Percentiles rank a stretch among this genome's conserved stretches.
Evolutionary conservation across 1,140 invertebrate species (phyloP).

Genomic region (Dreissena polymorpha): DNA sequence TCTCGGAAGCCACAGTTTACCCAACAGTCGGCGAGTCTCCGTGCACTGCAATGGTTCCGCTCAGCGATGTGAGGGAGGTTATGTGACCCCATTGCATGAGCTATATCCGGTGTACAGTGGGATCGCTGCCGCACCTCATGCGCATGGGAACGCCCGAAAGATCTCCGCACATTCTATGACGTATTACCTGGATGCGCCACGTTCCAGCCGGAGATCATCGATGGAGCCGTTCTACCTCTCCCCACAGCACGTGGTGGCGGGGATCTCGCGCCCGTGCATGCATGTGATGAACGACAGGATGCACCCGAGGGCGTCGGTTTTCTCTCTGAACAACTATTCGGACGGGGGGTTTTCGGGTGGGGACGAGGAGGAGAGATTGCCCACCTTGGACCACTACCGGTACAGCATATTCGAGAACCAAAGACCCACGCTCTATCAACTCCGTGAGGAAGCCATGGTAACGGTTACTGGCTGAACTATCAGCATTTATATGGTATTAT

Average conservation of each 20-base stretch:
- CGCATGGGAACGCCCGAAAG: slow-evolving; percentile 11
- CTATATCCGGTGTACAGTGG: slow-evolving; percentile 32
- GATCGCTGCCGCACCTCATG: slow-evolving; percentile 15
- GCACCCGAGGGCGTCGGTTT: slow-evolving; percentile 46
- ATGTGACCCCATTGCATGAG: slow-evolving; percentile 1
- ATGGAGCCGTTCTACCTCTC: slow-evolving; percentile 35
- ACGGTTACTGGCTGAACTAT: no score
- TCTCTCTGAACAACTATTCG: slow-evolving; percentile 34
- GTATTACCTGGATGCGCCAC: neutral
- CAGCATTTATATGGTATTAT: neutral
- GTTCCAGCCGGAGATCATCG: slow-evolving; percentile 32
- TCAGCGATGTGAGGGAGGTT: neutral
- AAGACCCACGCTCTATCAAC: slow-evolving; percentile 49
- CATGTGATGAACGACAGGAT: slow-evolving; percentile 9
- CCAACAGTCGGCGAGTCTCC: slow-evolving; percentile 34
- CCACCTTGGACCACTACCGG: slow-evolving; percentile 40
- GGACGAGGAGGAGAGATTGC: slow-evolving; percentile 19
- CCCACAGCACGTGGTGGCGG: neutral
- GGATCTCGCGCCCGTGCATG: neutral
- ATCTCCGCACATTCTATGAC: slow-evolving; percentile 9
- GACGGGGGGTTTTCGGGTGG: slow-evolving; percentile 18
- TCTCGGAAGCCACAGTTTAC: neutral
- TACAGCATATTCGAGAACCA: slow-evolving; percentile 50
- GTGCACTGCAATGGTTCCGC: neutral
- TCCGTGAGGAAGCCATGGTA: slow-evolving; percentile 36